Evolutionary conservation across 2,113 vertebrate species (phyloP), one percentile per base, ranked within the genome.

Genomic region (Myotis davidii): DNA sequence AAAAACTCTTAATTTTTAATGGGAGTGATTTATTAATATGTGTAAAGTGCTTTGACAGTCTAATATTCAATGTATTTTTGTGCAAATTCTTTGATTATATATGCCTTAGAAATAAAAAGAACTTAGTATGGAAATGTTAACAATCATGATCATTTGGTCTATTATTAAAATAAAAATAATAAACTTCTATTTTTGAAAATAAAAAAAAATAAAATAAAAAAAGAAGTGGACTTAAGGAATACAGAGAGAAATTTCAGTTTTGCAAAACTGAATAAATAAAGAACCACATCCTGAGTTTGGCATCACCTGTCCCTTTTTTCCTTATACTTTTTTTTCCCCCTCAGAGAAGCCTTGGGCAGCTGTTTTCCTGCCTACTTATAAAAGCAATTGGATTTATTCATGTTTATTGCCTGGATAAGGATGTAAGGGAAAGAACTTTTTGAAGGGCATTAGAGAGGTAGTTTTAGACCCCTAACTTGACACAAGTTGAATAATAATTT

Each of bases 401-500:
- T 39, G 23, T 90, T 56, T 69, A 9, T 69, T 90, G 70, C 37
- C 37, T 91, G 21, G 48, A 45, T 61, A 39, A 85, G 64, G 45
- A 81, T 88, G 39, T 76, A 54, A 85, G n/a, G 34, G 61, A 91
- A 94, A 56, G 59, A 88, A 88, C 34, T 59, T 85, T 84, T 37
- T 87, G 45, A 88, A 91, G 9, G 27, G 50, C 50, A 78, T 88
- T 25, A 42, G 45, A 90, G 65, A 82, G 29, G 42, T 64, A 67
- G 25, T 90, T 97, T 94, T n/a, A 81, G 37, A 90, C 21, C 27
- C 56, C 56, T 95, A 78, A 94, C 67, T 73, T 93, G 81, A 90
- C 81, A 85, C 45, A 87, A 76, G 56, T 89, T 93, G 50, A 87
- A 94, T 91, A 93, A 73, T 85, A 82, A 90, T 88, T 50, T 77